Conservation (phyloP, 2,888 invertebrate genomes). For the Penaeus monodon region DNA sequence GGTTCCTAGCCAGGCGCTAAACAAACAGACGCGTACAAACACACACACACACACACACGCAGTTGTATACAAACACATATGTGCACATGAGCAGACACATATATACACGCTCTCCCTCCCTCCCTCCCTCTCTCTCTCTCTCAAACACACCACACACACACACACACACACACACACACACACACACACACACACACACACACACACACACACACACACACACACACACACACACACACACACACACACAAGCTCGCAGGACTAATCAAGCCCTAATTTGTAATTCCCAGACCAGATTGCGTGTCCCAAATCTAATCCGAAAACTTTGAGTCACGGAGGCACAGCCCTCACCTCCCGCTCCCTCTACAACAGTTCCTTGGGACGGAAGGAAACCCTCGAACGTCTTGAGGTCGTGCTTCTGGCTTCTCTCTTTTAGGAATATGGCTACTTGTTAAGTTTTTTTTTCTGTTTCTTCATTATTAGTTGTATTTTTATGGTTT, state of each 20-base stretch:
- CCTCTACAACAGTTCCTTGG: neutral
- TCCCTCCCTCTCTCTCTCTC: neutral
- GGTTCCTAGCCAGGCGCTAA: neutral
- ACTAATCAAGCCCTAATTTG: neutral
- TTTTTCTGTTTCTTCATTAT: neutral
- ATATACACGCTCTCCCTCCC: neutral
- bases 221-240: neutral
- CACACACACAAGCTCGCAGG: neutral
- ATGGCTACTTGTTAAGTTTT: neutral
- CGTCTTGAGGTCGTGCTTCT: neutral
- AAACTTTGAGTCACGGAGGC: neutral
- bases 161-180: neutral
- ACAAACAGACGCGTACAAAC: neutral
- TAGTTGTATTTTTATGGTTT: neutral
- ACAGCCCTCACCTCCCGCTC: neutral
- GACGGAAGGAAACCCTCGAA: neutral
- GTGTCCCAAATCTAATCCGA: constrained; percentile 1
- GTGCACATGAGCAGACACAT: neutral
- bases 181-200: neutral
- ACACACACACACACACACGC: neutral
- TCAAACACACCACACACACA: neutral
- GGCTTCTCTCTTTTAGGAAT: no score
- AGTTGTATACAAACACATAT: neutral
- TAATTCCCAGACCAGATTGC: constrained; percentile 7
- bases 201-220: neutral